A percentile compares a stretch with the other conserved stretches of the same genome.
Evolutionary conservation across 2,113 vertebrate species (phyloP).

Genomic region (Hemiprocne comata): DNA sequence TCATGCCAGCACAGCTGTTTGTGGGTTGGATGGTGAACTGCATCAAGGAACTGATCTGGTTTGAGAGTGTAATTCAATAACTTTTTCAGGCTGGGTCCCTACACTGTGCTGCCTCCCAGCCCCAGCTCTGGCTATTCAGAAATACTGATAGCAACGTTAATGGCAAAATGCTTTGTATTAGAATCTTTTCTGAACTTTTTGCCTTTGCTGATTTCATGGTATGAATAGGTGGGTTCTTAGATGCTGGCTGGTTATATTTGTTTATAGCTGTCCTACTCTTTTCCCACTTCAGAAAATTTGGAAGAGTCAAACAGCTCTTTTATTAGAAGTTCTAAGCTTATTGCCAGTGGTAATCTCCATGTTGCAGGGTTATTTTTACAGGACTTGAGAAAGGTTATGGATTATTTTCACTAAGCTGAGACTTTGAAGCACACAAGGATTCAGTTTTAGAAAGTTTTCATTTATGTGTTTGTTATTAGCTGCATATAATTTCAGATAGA

Average conservation of each 20-base stretch:
- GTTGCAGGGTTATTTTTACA: background rate
- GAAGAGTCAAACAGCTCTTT: background rate
- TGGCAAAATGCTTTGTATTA: background rate
- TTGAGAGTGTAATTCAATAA: background rate
- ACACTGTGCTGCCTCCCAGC: background rate
- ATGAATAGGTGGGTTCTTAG: background rate
- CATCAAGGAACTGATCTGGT: background rate
- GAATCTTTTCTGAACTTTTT: background rate
- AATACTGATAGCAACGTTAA: background rate
- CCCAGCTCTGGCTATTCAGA: background rate
- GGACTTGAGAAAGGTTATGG: background rate
- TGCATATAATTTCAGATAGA: background rate
- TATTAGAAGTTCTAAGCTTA: background rate
- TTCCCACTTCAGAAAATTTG: background rate
- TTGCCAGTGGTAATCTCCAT: background rate
- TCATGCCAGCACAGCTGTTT: background rate
- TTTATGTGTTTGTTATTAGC: background rate
- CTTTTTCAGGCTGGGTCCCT: background rate
- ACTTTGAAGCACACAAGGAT: background rate
- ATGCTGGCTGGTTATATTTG: background rate
- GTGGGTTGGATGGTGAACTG: background rate
- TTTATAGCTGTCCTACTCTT: background rate
- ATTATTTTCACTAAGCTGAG: background rate
- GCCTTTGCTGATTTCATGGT: background rate
- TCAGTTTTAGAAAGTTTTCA: background rate